Evolutionary conservation across 1,140 invertebrate genomes (phyloP).

Genomic region (Atta colombica): DNA sequence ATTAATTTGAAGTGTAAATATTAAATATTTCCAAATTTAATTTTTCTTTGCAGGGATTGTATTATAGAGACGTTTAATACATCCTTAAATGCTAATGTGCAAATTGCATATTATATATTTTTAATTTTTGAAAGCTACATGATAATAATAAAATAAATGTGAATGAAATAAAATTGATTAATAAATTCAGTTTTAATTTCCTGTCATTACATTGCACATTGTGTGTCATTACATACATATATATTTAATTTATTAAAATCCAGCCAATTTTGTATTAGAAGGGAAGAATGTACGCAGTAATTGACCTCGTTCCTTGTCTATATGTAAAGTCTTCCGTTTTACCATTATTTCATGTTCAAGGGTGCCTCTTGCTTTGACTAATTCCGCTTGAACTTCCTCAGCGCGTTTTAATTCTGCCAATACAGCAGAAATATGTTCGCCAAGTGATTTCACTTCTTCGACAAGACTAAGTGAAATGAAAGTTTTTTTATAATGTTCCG

Average conservation of each 20-base stretch:
- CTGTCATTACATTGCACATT: neutral
- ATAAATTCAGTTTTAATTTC: constrained; percentile 16
- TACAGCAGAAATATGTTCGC: constrained; percentile 89
- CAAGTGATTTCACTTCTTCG: constrained; percentile 90
- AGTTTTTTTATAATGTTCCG: constrained; percentile 5
- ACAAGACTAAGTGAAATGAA: constrained; percentile 86
- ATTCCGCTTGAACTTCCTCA: constrained; percentile 87
- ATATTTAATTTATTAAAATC: constrained; percentile 76
- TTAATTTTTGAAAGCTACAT: constrained; percentile 4
- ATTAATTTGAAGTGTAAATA: too few relatives aligned
- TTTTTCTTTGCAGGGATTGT: too few relatives aligned
- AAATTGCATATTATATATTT: neutral
- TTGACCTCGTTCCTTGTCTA: constrained; percentile 90
- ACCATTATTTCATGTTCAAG: constrained; percentile 91
- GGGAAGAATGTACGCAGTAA: constrained; percentile 90
- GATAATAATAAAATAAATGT: neutral
- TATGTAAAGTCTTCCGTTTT: constrained; percentile 90
- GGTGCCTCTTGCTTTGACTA: constrained; percentile 88
- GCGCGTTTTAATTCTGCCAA: constrained; percentile 88
- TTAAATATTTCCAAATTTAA: too few relatives aligned
- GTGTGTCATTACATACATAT: too few relatives aligned
- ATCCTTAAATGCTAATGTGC: neutral
- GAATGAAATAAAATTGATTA: neutral
- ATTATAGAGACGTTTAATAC: too few relatives aligned
- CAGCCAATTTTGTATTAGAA: constrained; percentile 89